Evolutionary conservation across 2,888 invertebrate genomes (phyloP), one percentile per base, ranked within the genome.

Genomic region (Platerodrilus igneus): DNA sequence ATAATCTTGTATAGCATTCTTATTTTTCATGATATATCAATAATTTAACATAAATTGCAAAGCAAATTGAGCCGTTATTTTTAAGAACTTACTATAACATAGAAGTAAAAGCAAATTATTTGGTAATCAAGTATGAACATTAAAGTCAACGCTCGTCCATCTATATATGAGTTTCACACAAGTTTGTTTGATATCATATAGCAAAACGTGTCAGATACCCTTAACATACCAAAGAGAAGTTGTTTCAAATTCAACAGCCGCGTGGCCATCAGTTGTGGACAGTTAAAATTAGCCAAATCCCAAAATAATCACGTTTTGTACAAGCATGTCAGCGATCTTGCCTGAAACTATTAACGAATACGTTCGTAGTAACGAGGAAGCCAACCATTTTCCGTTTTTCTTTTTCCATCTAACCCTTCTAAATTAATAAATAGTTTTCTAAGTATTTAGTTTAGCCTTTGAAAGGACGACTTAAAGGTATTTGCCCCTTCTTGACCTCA

Each of bases 231-330:
- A 27, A 34, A 36, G 28, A 34, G 26, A 31, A 30, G 30, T 40
- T 41, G 41, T 37, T 31, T 25, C 37, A 23, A 21, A 37, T 41
- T 38, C 34, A 26, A 34, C 30, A 35, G 25, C 17, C 42, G 30
- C 42, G 42, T 50, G 50, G 45, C 50, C 50, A n/a, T n/a, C n/a
- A 48, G 43, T 41, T 44, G 46, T 46, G 48, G 39, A 48, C 48
- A 48, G 42, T 50, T 37, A 37, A 38, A 26, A 50, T 50, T 50
- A 44, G 50, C 47, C 47, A 50, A 50, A 50, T 50, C 50, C 44
- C 31, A 26, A 41, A 44, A 36, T 46, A 48, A 50, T 48, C 50
- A 50, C 50, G 50, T 48, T 33, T 41, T 37, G 22, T 35, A 38
- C 38, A 32, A 48, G 44, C 46, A 37, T 44, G 47, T 44, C 48